Percentiles rank a stretch among this genome's conserved stretches.
phyloP scores from a whole-genome alignment of 2,888 invertebrate genomes.

The Hirtodrosophila histrioides region DNA sequence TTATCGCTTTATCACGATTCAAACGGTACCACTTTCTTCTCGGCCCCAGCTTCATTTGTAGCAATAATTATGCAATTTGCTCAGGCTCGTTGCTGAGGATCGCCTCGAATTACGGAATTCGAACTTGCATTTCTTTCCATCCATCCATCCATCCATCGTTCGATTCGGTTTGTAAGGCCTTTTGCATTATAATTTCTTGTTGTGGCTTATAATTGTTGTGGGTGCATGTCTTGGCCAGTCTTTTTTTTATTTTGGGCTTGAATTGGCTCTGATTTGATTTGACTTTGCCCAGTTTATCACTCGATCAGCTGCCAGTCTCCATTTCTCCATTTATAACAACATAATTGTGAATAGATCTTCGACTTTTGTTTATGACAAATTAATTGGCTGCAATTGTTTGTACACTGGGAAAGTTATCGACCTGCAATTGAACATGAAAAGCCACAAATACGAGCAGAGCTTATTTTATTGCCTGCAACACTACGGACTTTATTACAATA shows the following conservation, averaged over 20 bases:
- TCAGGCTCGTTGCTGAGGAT: constrained; percentile 47
- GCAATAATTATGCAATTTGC: constrained; percentile 79
- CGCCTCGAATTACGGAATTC: constrained; percentile 5
- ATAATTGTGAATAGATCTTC: constrained; percentile 61
- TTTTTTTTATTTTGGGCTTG: not conserved
- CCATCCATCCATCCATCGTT: constrained; percentile 18
- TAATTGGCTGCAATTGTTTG: constrained; percentile 68
- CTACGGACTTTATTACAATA: no score
- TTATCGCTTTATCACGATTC: constrained; percentile 79
- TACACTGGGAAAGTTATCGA: constrained; percentile 47
- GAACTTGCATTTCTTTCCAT: constrained; percentile 41
- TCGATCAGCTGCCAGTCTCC: constrained; percentile 32
- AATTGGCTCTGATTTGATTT: constrained; percentile 16
- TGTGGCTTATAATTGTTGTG: constrained; percentile 70
- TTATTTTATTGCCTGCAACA: no score
- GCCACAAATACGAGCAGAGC: not conserved
- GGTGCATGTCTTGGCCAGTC: constrained; percentile 43
- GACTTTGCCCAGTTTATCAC: constrained; percentile 53
- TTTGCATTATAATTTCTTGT: constrained; percentile 68
- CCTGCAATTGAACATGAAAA: constrained; percentile 15
- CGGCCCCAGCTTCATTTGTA: constrained; percentile 69
- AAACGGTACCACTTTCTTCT: constrained; percentile 79
- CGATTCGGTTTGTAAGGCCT: constrained; percentile 24
- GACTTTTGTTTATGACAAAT: constrained; percentile 67
- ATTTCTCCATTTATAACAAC: constrained; percentile 55